Percentiles rank a stretch among this genome's conserved stretches.
Evolutionary conservation across 2,113 vertebrate species (phyloP).

Genomic region (Apodemus sylvaticus): DNA sequence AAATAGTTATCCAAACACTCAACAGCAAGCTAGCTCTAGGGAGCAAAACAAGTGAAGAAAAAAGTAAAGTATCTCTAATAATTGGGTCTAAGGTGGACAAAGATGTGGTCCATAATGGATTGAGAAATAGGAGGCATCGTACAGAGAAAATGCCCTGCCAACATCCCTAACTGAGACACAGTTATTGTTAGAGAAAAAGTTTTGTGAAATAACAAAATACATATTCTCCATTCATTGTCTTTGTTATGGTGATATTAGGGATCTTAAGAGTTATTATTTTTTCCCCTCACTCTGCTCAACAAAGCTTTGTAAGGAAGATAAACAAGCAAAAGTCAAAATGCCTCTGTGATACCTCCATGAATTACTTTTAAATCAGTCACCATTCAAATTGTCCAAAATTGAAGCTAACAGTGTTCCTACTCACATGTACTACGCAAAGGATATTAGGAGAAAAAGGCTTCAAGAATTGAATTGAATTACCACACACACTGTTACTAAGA

Average conservation of each 20-base stretch:
- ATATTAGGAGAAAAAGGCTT: slow-evolving; percentile 58
- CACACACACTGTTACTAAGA: slow-evolving; percentile 50
- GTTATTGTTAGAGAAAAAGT: neutral
- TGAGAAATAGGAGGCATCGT: neutral
- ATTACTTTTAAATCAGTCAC: slow-evolving; percentile 13
- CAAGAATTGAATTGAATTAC: slow-evolving; percentile 60
- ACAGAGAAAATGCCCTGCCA: neutral
- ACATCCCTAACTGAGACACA: neutral
- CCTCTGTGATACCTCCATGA: neutral
- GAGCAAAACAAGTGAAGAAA: neutral
- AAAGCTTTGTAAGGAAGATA: slow-evolving; percentile 23
- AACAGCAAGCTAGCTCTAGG: neutral
- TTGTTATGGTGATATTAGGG: neutral
- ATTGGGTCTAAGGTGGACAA: neutral
- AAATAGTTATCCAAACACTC: neutral
- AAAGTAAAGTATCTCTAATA: neutral
- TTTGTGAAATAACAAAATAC: slow-evolving; percentile 31
- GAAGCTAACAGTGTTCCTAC: slow-evolving; percentile 46
- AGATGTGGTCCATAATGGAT: too few relatives aligned
- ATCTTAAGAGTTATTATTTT: slow-evolving; percentile 34
- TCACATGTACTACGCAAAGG: slow-evolving; percentile 11
- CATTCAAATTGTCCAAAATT: slow-evolving; percentile 56
- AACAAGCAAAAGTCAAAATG: neutral
- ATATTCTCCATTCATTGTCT: neutral
- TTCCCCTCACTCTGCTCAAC: slow-evolving; percentile 27